phyloP scores from a whole-genome alignment of 2,113 vertebrate species.

The Heterochromis multidens region DNA sequence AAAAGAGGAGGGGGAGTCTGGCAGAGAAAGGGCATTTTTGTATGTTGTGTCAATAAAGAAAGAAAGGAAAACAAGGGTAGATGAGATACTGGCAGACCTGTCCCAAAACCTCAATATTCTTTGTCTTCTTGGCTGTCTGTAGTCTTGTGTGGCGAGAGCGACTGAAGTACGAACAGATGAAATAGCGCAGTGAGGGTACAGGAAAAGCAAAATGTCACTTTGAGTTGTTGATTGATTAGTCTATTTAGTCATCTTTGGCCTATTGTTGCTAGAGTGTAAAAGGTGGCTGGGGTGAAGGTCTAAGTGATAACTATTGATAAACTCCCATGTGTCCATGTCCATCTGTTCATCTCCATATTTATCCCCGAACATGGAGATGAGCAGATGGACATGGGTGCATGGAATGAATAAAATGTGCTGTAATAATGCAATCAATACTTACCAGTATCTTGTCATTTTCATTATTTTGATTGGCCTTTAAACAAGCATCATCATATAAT shows the following conservation, averaged over 20 bases:
- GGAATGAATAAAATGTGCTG: background rate
- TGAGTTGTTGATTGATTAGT: slow-evolving; percentile 24
- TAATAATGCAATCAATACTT: background rate
- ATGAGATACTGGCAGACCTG: slow-evolving; percentile 35
- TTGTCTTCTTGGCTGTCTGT: background rate
- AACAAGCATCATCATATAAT: background rate
- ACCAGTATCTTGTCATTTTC: background rate
- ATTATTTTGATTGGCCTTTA: background rate
- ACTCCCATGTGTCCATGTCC: background rate
- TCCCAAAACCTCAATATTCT: slow-evolving; percentile 42
- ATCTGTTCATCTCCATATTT: background rate
- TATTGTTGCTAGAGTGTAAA: background rate
- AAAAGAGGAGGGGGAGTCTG: slow-evolving; percentile 24
- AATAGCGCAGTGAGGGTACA: background rate
- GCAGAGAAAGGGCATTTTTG: slow-evolving; percentile 50
- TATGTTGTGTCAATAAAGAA: slow-evolving; percentile 63
- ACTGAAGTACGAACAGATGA: slow-evolving; percentile 21
- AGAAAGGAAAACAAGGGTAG: slow-evolving; percentile 58
- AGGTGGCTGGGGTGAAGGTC: background rate
- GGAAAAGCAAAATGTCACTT: slow-evolving; percentile 49
- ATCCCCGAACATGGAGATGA: background rate
- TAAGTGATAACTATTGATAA: background rate
- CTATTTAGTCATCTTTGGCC: slow-evolving; percentile 5
- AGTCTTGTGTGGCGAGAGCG: background rate
- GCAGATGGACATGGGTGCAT: background rate